These are phyloP conservation scores for Solenodon paradoxus DNA, from an alignment of 2,113 vertebrate species.

Conservation along the genomic window DNA sequence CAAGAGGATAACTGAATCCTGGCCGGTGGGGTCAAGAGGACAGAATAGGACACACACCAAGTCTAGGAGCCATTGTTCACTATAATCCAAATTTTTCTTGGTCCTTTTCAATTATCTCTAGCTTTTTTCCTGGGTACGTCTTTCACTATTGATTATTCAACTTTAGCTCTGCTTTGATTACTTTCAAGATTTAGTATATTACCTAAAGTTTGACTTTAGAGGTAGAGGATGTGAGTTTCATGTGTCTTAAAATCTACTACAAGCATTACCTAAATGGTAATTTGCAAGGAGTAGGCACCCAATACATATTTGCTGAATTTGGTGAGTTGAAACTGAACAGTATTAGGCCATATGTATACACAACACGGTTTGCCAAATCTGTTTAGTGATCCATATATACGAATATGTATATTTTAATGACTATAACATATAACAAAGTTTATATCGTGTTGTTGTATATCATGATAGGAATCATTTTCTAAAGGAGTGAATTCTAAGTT, in stretches of 20 bases:
- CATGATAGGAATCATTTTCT: constrained; percentile 70
- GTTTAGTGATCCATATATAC: constrained; percentile 35
- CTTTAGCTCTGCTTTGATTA: constrained; percentile 53
- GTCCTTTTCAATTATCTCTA: neutral
- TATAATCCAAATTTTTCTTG: constrained; percentile 4
- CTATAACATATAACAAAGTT: constrained; percentile 59
- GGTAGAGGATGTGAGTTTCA: constrained; percentile 40
- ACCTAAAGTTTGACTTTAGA: constrained; percentile 50
- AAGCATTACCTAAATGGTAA: neutral
- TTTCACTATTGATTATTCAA: neutral
- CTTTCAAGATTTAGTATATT: constrained; percentile 64
- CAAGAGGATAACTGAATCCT: constrained; percentile 78
- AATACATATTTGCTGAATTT: constrained; percentile 28
- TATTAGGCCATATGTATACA: constrained; percentile 49
- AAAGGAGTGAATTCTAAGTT: constrained; percentile 62
- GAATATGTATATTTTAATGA: constrained; percentile 73
- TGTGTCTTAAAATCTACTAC: constrained; percentile 27
- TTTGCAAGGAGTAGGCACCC: constrained; percentile 15
- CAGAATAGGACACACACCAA: constrained; percentile 11
- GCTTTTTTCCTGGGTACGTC: neutral
- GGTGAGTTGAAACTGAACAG: constrained; percentile 41
- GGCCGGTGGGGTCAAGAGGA: constrained; percentile 57
- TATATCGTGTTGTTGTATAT: constrained; percentile 56
- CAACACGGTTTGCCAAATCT: constrained; percentile 31
- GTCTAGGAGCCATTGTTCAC: constrained; percentile 42